Evolutionary conservation across 1,140 invertebrate species (phyloP).

Genomic region (Eumeta japonica): DNA sequence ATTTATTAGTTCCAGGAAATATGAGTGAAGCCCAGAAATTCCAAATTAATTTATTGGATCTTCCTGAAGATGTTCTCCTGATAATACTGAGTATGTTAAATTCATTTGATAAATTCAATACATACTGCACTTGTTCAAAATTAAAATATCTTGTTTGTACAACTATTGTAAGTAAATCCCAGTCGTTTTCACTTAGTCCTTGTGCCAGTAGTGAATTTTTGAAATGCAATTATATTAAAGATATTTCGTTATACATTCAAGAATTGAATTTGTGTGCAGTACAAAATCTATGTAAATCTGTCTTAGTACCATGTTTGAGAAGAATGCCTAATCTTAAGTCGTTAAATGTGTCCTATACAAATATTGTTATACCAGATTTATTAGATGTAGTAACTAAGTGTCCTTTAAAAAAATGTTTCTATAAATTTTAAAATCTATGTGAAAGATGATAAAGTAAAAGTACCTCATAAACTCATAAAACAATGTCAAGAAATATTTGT

Average conservation of each 20-base stretch:
- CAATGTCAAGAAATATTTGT: slow-evolving; percentile 24
- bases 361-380: slow-evolving; percentile 25
- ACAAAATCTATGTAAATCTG: slow-evolving; percentile 19
- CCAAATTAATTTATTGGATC: slow-evolving; percentile 12
- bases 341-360: slow-evolving; percentile 33
- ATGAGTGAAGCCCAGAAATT: too few relatives aligned
- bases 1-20: too few relatives aligned
- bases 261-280: slow-evolving; percentile 27
- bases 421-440: slow-evolving; percentile 28
- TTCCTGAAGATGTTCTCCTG: slow-evolving; percentile 34
- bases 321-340: slow-evolving; percentile 24
- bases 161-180: slow-evolving; percentile 18
- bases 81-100: slow-evolving; percentile 28
- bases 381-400: slow-evolving; percentile 23
- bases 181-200: slow-evolving; percentile 19
- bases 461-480: too few relatives aligned
- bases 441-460: too few relatives aligned
- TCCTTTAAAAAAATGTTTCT: slow-evolving; percentile 25
- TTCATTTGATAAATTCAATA: slow-evolving; percentile 15
- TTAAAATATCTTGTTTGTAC: slow-evolving; percentile 17
- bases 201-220: slow-evolving; percentile 20
- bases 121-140: slow-evolving; percentile 18
- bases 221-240: slow-evolving; percentile 22
- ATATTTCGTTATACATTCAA: slow-evolving; percentile 20
- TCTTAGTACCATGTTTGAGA: slow-evolving; percentile 17